Base-by-base conservation (phyloP, 2,797 vertebrate genomes). In the Amazona finschi region DNA sequence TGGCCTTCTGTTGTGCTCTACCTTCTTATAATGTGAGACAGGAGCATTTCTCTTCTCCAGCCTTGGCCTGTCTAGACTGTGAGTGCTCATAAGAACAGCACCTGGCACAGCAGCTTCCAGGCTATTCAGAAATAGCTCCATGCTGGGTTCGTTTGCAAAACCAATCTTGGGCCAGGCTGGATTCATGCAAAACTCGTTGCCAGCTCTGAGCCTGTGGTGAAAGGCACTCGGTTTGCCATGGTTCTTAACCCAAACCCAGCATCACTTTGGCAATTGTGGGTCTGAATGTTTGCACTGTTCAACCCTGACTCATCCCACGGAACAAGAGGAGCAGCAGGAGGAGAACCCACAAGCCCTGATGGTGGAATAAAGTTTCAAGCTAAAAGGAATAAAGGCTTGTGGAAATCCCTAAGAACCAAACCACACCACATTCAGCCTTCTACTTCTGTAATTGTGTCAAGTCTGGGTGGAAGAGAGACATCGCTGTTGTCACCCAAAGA, bases 301-400 rank as follows among this genome's bases (percentile, higher is more conserved):
- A 89, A 89, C 94, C 86, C 86, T 92, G 92, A 87, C 75, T 92
- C 89, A 92, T 93, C 89, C 74, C 70, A 20, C 1, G 10, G 79
- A 93, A 80, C 70, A 69, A 69, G 77, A 89, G 79, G 79, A 88
- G 83, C 89, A 92, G 92, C 92, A 52, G 79, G 61, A 85, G 89
- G 53, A 89, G 94, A 90, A 74, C 82, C 86, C 92, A 70, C 92
- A 81, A 43, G 57, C 46, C 71, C 66, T 33, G 46, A 36, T 19
- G 79, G 13, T 57, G 79, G 86, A 66, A 61, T 85, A 65, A 55
- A 43, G 60, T 89, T 93, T 86, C 85, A 44, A 72, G 78, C 83
- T 93, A 11, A 93, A 93, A 95, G 73, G 81, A 72, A 49, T 38
- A 62, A 76, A 61, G 27, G 41, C 33, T 77, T 60, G 74, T 84